Conservation (phyloP, 2,888 invertebrate species). For the Cantharis rustica region DNA sequence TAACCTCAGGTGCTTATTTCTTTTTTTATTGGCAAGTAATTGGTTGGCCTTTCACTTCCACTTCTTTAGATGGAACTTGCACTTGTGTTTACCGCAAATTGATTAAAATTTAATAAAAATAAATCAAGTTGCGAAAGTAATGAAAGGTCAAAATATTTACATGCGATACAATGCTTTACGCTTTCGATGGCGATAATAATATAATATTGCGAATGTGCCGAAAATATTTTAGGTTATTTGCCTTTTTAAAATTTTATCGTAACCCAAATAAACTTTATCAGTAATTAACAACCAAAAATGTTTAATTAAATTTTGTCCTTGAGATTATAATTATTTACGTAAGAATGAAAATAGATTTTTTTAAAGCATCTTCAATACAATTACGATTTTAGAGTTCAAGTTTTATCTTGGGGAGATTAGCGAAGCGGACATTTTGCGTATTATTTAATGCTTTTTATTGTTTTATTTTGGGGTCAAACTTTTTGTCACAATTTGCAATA, state of each 20-base stretch:
- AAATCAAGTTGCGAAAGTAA: not conserved
- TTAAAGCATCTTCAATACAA: not conserved
- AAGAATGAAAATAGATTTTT: not conserved
- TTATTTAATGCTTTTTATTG: not conserved
- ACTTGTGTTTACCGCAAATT: not conserved
- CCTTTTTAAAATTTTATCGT: constrained; percentile 13
- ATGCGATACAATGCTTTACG: not conserved
- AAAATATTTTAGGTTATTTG: constrained; percentile 19
- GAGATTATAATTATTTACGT: not conserved
- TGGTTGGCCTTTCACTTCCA: not conserved
- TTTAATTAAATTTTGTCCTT: not conserved
- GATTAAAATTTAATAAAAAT: not conserved
- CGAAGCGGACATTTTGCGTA: not conserved
- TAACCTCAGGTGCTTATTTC: not conserved
- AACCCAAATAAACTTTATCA: constrained; percentile 23
- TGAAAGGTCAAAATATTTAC: not conserved
- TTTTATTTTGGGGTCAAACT: not conserved
- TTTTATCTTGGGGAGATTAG: not conserved
- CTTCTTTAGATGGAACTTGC: not conserved
- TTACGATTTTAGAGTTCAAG: not conserved
- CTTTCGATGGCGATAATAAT: not conserved
- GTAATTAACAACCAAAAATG: constrained; percentile 10
- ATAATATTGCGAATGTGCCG: not conserved
- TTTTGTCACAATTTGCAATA: not conserved
- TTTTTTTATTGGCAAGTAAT: not conserved